These are phyloP conservation scores for Watsonalla cultraria DNA, from an alignment of 2,888 invertebrate species.

Conservation along the genomic window DNA sequence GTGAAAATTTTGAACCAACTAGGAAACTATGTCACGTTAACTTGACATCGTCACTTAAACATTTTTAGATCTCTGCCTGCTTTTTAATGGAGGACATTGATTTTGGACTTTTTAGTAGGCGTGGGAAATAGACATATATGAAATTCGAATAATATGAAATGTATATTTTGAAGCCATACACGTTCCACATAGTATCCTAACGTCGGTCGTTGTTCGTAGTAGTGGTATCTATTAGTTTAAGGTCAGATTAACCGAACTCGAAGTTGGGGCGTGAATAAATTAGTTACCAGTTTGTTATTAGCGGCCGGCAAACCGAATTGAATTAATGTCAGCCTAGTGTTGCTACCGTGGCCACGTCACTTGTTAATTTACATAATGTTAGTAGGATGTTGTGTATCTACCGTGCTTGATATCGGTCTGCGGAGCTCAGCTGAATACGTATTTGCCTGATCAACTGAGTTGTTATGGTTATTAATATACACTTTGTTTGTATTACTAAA, in stretches of 20 bases:
- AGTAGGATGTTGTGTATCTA: not conserved
- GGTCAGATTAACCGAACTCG: slow-evolving; percentile 30
- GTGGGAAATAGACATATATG: no score
- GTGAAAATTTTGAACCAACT: no score
- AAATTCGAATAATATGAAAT: no score
- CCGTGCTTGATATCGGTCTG: not conserved
- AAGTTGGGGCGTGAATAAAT: slow-evolving; percentile 38
- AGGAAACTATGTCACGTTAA: no score
- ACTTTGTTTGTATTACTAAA: no score
- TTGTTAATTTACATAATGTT: not conserved
- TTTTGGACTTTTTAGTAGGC: no score
- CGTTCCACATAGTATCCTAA: slow-evolving; percentile 23
- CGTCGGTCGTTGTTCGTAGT: slow-evolving; percentile 25
- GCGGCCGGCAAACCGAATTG: slow-evolving; percentile 15
- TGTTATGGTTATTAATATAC: no score
- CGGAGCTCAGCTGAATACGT: not conserved
- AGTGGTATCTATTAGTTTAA: slow-evolving; percentile 29
- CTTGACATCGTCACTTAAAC: no score
- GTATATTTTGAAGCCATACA: slow-evolving; percentile 8
- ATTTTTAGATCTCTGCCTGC: no score
- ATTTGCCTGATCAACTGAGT: not conserved
- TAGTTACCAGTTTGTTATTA: slow-evolving; percentile 31
- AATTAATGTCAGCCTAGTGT: slow-evolving; percentile 25
- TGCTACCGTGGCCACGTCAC: slow-evolving; percentile 3
- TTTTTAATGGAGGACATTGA: no score